phyloP scores from a whole-genome alignment of 1,140 invertebrate species.

The Zaprionus africanus region DNA sequence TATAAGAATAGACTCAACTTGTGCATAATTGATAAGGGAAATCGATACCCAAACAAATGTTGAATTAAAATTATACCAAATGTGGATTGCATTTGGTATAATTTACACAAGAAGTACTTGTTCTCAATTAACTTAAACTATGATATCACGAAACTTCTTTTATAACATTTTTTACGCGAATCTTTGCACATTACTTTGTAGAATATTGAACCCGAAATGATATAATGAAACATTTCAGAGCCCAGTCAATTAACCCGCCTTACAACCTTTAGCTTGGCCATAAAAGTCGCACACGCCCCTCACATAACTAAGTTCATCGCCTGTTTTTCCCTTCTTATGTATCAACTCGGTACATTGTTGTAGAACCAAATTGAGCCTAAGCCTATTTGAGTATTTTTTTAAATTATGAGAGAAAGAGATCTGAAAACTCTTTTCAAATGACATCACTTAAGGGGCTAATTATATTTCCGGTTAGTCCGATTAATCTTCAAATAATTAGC shows the following conservation, averaged over 20 bases:
- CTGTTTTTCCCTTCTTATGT: not conserved
- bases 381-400: not conserved
- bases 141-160: not conserved
- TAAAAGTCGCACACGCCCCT: not conserved
- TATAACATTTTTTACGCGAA: not conserved
- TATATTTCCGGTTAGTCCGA: slow-evolving; percentile 4
- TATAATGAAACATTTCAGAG: slow-evolving; percentile 15
- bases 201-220: slow-evolving; percentile 4
- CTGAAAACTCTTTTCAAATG: not conserved
- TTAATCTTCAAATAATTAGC: slow-evolving; percentile 63
- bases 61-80: not conserved
- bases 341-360: not conserved
- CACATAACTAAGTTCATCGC: not conserved
- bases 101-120: not conserved
- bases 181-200: not conserved
- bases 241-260: slow-evolving; percentile 31
- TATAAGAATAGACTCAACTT: slow-evolving; percentile 1
- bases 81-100: not conserved
- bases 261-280: slow-evolving; percentile 21
- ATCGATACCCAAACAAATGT: not conserved
- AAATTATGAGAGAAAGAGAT: not conserved
- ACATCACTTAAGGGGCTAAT: slow-evolving; percentile 4
- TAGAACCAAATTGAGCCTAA: not conserved
- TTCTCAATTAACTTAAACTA: not conserved
- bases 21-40: not conserved